Conservation (phyloP, 2,113 vertebrate genomes). For the Centropristis striata region DNA sequence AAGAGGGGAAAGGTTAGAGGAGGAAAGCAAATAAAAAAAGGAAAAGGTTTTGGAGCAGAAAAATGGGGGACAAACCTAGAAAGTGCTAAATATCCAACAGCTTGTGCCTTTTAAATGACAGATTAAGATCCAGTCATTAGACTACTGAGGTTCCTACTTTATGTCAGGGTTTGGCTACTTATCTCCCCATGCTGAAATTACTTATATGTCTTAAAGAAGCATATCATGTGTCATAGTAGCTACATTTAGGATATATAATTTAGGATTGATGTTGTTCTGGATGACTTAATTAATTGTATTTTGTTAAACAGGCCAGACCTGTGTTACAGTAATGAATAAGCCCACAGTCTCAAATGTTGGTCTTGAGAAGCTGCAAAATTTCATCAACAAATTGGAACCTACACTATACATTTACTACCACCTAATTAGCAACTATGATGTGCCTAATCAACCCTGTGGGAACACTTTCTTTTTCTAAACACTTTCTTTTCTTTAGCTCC, state of each 20-base stretch:
- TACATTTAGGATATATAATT: too few species aligned
- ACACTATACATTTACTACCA: too few species aligned
- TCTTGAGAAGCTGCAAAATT: too few species aligned
- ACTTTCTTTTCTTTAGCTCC: not conserved
- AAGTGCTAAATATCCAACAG: not conserved
- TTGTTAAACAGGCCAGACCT: too few species aligned
- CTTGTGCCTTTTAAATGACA: not conserved
- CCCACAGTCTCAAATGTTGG: too few species aligned
- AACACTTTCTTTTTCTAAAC: not conserved
- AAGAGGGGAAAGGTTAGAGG: not conserved
- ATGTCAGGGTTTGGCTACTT: conserved; percentile 3
- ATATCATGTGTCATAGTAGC: too few species aligned
- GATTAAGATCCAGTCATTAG: not conserved
- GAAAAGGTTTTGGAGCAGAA: not conserved
- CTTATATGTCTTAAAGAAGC: too few species aligned
- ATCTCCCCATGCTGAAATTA: not conserved
- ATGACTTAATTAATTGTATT: too few species aligned
- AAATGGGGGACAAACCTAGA: not conserved
- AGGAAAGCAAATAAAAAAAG: not conserved
- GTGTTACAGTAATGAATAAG: too few species aligned
- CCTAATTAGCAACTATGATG: not conserved
- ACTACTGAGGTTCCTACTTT: not conserved
- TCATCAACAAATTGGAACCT: too few species aligned
- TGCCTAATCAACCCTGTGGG: not conserved
- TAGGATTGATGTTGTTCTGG: too few species aligned